Evolutionary conservation across 2,888 invertebrate genomes (phyloP), one percentile per base, ranked within the genome.

Genomic region (Cosmia trapezina): DNA sequence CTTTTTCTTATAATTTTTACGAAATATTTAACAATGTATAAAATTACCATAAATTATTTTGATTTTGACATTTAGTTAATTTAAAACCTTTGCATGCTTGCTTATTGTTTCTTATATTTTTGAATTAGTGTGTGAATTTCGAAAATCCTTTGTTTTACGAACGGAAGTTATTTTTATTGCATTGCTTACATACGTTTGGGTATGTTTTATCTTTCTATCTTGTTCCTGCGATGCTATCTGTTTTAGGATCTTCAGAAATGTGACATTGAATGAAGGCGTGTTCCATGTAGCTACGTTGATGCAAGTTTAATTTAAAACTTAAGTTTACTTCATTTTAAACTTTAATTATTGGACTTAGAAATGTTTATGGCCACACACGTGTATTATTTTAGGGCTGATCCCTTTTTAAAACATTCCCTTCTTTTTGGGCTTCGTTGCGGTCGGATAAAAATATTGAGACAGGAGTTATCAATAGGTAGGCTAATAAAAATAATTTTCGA

Each of bases 81-180:
- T 2, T 5, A 54, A 63, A 70, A 41, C 87, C 87, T 84, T 76
- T 45, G 49, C 56, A 54, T 72, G 54, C 65, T 56, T 49, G 47
- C 11, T 57, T 60, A 67, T 83, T 76, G 73, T 84, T 65, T 72
- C 53, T 60, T 73, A 64, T 65, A 63, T 72, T 64, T 62, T 68
- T 68, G 72, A 74, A 71, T 67, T 56, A 70, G 47, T 82, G 78
- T 85, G 84, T 71, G 84, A 85, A 78, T 71, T 74, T 78, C 5
- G 22, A 54, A 61, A 84, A 71, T 43, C 71, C 78, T 85, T 86
- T 85, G 87, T 86, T 85, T 82, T 28, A 45, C 11, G 51, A 82
- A 68, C 80, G 80, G 87, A 86, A 85, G 80, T 73, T 82, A 72
- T 77, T 73, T 53, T 65, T 64, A 65, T 60, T 41, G 66, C 73